Base-by-base conservation (phyloP, 2,113 vertebrate genomes). In the Peromyscus californicus region DNA sequence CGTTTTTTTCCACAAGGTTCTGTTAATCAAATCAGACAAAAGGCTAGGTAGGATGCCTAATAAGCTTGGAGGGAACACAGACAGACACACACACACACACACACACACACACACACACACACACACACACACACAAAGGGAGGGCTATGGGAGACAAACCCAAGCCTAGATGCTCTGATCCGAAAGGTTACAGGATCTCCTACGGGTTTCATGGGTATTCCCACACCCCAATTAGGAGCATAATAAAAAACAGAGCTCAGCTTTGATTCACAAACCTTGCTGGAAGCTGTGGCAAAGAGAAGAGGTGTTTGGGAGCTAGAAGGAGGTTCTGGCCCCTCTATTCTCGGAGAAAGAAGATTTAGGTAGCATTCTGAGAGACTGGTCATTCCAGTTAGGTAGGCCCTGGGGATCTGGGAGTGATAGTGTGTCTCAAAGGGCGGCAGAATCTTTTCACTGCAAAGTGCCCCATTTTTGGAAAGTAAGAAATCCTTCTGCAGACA, bases 401-500 rank as follows among this genome's bases (percentile, higher is more conserved):
- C 87, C 86, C 78, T 48, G 51, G 84, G 79, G 10, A 82, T 96
- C 80, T 75, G 67, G 59, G 42, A 82, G 22, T 72, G 83, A 93
- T 89, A 51, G 15, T 70, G 15, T 21, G 79, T 82, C 83, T 94
- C 48, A 97, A 93, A 89, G 75, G 36, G 24, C 42, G 4, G 90
- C 79, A 80, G 84, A 94, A 61, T 86, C 59, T 93, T 79, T 93
- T 91, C 78, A 91, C 31, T 74, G 83, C 70, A 95, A 90, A 95
- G 21, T 80, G 90, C 90, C 92, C 89, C 89, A 92, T 95, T 94
- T 93, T 85, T 74, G 67, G 54, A 95, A 96, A 96, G 84, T 88
- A 92, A 93, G 57, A 36, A 92, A 48, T 86, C 45, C 51, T 92
- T 87, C 57, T 9, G 12, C 54, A 2, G 36, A 61, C 45, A 85